Evolutionary conservation across 2,888 invertebrate genomes (phyloP).

Genomic region (Rhimphoctona megacephalus): DNA sequence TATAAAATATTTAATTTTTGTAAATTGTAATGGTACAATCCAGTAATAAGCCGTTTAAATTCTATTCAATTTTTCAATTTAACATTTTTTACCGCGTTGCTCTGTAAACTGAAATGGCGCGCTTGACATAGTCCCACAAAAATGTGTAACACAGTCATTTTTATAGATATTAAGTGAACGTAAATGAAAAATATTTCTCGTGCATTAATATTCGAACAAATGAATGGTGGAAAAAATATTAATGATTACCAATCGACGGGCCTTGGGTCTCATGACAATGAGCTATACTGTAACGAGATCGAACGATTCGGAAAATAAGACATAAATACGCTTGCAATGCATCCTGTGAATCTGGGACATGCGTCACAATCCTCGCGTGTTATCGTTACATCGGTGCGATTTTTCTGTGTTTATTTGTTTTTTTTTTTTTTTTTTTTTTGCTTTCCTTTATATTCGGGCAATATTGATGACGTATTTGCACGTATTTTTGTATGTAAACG

Average conservation of each 20-base stretch:
- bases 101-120: background rate
- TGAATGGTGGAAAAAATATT: background rate
- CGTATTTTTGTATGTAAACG: conserved; percentile 49
- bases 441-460: conserved; percentile 33
- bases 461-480: conserved; percentile 45
- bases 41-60: background rate
- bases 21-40: too few relatives aligned
- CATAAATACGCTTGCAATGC: background rate
- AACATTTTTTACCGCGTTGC: background rate
- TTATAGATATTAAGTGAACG: background rate
- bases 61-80: background rate
- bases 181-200: background rate
- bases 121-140: too few relatives aligned
- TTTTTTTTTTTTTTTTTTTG: conserved; percentile 1
- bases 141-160: background rate
- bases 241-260: background rate
- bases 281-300: background rate
- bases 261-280: background rate
- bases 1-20: too few relatives aligned
- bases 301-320: conserved; percentile 1
- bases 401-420: background rate
- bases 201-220: background rate
- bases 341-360: background rate
- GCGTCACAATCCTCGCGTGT: conserved; percentile 16
- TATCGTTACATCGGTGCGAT: conserved; percentile 15